Base-by-base conservation (phyloP, 2,113 vertebrate genomes). In the Cheirogaleus medius region DNA sequence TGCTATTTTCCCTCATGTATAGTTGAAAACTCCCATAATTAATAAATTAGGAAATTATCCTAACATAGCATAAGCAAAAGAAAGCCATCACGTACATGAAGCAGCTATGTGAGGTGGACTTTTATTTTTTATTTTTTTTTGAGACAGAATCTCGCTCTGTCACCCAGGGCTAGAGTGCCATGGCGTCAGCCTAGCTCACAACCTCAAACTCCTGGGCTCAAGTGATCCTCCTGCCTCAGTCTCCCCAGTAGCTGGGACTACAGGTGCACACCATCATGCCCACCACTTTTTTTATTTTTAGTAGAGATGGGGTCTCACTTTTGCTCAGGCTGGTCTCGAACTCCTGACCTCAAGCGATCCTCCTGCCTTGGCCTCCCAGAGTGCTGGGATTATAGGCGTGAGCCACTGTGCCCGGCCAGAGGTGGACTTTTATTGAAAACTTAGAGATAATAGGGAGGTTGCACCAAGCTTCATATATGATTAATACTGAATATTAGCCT, bases 261-360 rank as follows among this genome's bases (percentile, higher is more conserved):
- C 15, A 54, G 17, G 17, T 54, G 52, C 6, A 5, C 1, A 17
- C 15, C 5, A 54, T 5, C 52, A 54, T 5, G 0, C 17, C 52
- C 52, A 18, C 17, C 52, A 18, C 18, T 54, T 54, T 54, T 54
- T 54, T 17, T 54, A 54, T 18, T 54, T 54, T 54, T 54, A 54
- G 52, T 54, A 54, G 52, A 54, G 52, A 54, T 54, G 52, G 52
- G 52, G 52, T 54, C 52, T 54, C 52, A 54, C 17, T 54, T 5
- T 18, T 54, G 17, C 15, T 54, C 52, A 54, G 5, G 52, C 52
- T 54, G 17, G 11, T 54, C 52, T 54, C 52, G 1, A 18, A 54
- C 52, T 54, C 52, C 52, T 54, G 52, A 54, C 52, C 52, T 54
- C 52, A 54, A 54, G 52, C 1, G 5, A 54, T 54, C 52, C 52